Base-by-base conservation (phyloP, 2,888 invertebrate species). In the Cantharis rustica region DNA sequence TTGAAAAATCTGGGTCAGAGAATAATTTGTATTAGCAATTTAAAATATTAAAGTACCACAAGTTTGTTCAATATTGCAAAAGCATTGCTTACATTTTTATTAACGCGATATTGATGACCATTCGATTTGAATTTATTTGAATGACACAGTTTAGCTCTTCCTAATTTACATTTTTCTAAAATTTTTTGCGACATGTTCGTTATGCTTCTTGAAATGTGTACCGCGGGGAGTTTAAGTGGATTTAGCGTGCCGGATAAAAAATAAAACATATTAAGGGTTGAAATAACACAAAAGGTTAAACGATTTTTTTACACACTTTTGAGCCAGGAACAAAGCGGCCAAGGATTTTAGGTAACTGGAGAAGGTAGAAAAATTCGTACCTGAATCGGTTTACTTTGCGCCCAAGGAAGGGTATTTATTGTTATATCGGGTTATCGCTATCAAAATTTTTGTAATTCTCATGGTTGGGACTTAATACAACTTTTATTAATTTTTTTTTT, bases 11-110 rank as follows among this genome's bases (percentile, higher is more conserved):
- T 79, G 75, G 79, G 79, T 79, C 79, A 78, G 31, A 62, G 79
- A 79, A 79, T 79, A 79, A 79, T 79, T 79, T 73, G 75, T 73
- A 77, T 79, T 79, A 79, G 79, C 79, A 79, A 79, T 79, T 79
- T 78, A 79, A 79, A 79, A 69, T 72, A 76, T 76, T 75, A 77
- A 75, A 71, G 71, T 64, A 72, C 71, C 72, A 69, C 74, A 73
- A 73, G 73, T 73, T 73, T 76, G 69, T 71, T 71, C 77, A 69
- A 70, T 66, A 77, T 78, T 75, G 78, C 78, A 73, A 78, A 78
- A 78, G 66, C 71, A 68, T 75, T 77, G 75, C 77, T 75, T 75
- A 75, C 77, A 77, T 72, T 74, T 77, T 77, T 77, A 77, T 77
- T 77, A 77, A 69, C 74, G 72, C 61, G 61, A 69, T 77, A 73